Evolutionary conservation across 2,888 invertebrate genomes (phyloP).

Genomic region (Spilosoma lubricipeda): DNA sequence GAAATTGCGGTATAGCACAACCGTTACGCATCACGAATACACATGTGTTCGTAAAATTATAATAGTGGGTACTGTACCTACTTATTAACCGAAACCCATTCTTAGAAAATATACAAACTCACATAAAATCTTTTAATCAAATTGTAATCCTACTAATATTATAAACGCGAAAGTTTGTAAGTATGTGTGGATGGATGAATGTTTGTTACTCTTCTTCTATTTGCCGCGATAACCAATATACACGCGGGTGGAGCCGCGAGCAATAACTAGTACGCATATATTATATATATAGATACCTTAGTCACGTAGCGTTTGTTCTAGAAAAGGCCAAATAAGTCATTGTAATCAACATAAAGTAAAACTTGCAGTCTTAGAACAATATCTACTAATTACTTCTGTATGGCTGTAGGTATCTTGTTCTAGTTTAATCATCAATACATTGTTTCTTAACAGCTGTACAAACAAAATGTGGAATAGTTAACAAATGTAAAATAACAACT

Average conservation of each 20-base stretch:
- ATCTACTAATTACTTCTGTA: conserved; percentile 5
- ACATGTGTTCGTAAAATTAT: conserved; percentile 13
- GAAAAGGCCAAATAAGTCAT: not conserved
- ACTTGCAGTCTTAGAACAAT: not conserved
- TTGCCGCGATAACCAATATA: too few species aligned
- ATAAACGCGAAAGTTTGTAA: too few species aligned
- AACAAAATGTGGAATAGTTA: not conserved
- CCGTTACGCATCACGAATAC: conserved; percentile 8
- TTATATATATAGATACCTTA: not conserved
- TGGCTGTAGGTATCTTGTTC: conserved; percentile 24
- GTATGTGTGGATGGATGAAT: too few species aligned
- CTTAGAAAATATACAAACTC: too few species aligned
- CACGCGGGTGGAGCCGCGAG: too few species aligned
- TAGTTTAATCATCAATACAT: conserved; percentile 21
- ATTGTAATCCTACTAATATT: too few species aligned
- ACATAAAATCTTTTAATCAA: too few species aligned
- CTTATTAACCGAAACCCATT: not conserved
- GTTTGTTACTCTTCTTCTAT: too few species aligned
- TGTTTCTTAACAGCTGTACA: conserved; percentile 25
- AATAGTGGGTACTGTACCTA: not conserved
- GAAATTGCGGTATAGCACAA: conserved; percentile 18
- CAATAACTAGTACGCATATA: too few species aligned
- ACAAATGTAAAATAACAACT: not conserved
- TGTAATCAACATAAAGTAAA: not conserved
- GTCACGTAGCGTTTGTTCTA: not conserved